These are phyloP conservation scores for Stenolophus ochropezus DNA, from an alignment of 2,888 invertebrate species.

Conservation along the genomic window DNA sequence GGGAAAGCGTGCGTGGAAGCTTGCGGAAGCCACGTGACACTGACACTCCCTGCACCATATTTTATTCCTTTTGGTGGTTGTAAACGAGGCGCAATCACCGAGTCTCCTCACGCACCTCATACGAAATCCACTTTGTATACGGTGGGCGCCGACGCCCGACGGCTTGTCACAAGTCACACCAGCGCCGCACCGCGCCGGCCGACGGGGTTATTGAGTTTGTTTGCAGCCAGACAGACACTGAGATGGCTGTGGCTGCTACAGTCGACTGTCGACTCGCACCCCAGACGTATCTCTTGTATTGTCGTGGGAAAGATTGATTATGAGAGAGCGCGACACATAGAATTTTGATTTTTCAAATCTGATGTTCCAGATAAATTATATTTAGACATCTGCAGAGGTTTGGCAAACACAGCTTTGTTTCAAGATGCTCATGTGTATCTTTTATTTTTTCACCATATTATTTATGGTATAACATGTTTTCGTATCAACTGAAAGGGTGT, in stretches of 20 bases:
- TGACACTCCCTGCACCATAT: slow-evolving; percentile 63
- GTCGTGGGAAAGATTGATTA: slow-evolving; percentile 58
- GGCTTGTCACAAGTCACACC: slow-evolving; percentile 27
- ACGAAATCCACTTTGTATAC: slow-evolving; percentile 66
- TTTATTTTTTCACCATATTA: neutral
- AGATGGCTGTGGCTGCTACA: neutral
- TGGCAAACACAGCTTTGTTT: neutral
- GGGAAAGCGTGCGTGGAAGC: slow-evolving; percentile 11
- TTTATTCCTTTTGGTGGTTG: slow-evolving; percentile 66
- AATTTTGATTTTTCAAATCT: slow-evolving; percentile 53
- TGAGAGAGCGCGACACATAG: slow-evolving; percentile 46
- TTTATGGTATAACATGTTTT: no score
- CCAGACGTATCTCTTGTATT: slow-evolving; percentile 47
- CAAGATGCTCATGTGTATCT: neutral
- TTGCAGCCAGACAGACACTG: slow-evolving; percentile 48
- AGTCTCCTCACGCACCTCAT: slow-evolving; percentile 65
- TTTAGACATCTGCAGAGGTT: slow-evolving; percentile 3
- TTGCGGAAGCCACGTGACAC: slow-evolving; percentile 31
- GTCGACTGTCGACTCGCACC: slow-evolving; percentile 15
- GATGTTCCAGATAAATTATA: slow-evolving; percentile 51
- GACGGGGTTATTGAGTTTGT: slow-evolving; percentile 54
- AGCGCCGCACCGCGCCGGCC: slow-evolving; percentile 1
- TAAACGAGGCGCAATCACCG: slow-evolving; percentile 63
- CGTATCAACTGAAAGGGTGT: no score
- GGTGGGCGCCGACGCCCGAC: slow-evolving; percentile 45